These are phyloP conservation scores for Papilio elwesi DNA, from an alignment of 2,888 invertebrate species.

Conservation along the genomic window DNA sequence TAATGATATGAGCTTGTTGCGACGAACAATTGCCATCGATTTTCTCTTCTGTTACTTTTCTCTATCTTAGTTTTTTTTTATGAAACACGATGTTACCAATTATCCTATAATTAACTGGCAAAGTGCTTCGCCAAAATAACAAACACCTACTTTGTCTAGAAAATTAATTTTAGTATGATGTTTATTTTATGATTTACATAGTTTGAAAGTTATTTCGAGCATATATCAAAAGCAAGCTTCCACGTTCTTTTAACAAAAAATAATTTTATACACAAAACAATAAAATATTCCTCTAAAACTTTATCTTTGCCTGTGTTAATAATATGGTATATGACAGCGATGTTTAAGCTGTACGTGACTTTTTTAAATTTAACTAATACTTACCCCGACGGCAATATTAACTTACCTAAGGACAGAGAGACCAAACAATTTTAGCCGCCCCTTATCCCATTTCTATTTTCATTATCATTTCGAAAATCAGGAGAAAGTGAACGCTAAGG, in stretches of 20 bases:
- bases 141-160: constrained; percentile 59
- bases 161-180: constrained; percentile 52
- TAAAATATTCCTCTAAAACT: no score
- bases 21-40: constrained; percentile 50
- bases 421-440: constrained; percentile 25
- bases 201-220: not conserved
- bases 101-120: constrained; percentile 71
- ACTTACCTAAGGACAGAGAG: constrained; percentile 43
- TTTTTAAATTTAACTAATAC: no score
- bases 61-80: not conserved
- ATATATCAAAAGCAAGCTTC: not conserved
- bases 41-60: constrained; percentile 1
- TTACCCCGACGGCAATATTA: not conserved
- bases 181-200: not conserved
- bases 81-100: constrained; percentile 47
- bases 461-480: constrained; percentile 72
- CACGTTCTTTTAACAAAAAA: not conserved
- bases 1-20: constrained; percentile 45
- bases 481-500: constrained; percentile 74
- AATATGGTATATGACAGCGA: no score
- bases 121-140: constrained; percentile 57
- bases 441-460: constrained; percentile 45
- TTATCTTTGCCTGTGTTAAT: no score
- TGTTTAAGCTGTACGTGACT: not conserved
- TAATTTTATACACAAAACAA: not conserved